phyloP scores from a whole-genome alignment of 2,888 invertebrate species.

The Zaprionus bogoriensis region DNA sequence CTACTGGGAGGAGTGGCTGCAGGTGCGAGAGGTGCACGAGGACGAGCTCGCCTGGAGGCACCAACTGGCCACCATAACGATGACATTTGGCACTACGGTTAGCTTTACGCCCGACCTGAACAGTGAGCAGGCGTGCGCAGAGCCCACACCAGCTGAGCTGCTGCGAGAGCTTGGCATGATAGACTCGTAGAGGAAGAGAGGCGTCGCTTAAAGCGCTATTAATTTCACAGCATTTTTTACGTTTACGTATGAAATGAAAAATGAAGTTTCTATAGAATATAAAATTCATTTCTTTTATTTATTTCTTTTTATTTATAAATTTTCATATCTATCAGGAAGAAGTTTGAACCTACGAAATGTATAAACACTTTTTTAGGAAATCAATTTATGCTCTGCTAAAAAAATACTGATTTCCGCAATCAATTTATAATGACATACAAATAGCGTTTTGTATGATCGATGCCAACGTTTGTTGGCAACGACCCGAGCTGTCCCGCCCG shows the following conservation, averaged over 20 bases:
- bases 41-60: background rate
- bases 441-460: slow-evolving; percentile 5
- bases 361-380: no score
- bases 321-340: no score
- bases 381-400: background rate
- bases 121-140: background rate
- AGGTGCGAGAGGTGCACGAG: slow-evolving; percentile 8
- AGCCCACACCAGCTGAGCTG: slow-evolving; percentile 10
- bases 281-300: no score
- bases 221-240: no score
- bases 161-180: background rate
- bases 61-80: slow-evolving; percentile 14
- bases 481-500: slow-evolving; percentile 15
- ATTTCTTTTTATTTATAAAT: no score
- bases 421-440: slow-evolving; percentile 19
- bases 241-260: no score
- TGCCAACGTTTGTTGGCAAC: no score
- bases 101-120: slow-evolving; percentile 9
- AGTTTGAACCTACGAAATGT: no score
- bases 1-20: slow-evolving; percentile 1
- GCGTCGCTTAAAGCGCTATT: no score
- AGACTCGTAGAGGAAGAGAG: background rate
- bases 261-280: no score
- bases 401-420: slow-evolving; percentile 1
- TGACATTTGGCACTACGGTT: slow-evolving; percentile 24